Base-by-base conservation (phyloP, 2,888 invertebrate genomes). In the Drosophila fungiperda region DNA sequence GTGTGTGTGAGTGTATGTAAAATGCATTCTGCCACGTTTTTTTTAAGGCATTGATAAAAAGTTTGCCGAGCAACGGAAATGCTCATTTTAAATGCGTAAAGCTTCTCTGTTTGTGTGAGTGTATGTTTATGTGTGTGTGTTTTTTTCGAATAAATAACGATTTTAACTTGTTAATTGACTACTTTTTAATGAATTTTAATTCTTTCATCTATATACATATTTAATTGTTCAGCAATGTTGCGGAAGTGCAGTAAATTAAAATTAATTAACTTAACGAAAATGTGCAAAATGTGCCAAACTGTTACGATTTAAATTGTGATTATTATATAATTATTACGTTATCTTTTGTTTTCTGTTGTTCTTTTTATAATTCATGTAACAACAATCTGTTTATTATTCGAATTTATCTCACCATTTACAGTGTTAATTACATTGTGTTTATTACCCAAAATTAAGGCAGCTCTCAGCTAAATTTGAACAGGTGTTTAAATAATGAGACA, bases 111-210 rank as follows among this genome's bases (percentile, higher is more conserved):
- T 20, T 61, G 4, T 35, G 5, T 45, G 12, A 6, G n/a, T n/a
- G 1, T n/a, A n/a, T n/a, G n/a, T n/a, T n/a, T n/a, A n/a, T 15
- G 6, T 45, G 12, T 11, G n/a, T n/a, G 1, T n/a, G 2, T 20
- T 7, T 20, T 9, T 40, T 58, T 63, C 76, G 76, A 68, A 80
- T 79, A 76, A 78, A 76, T 79, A 76, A 70, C 73, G 63, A 73
- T 77, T 87, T 76, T 61, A 81, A 57, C 80, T 71, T 86, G 65
- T 74, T 86, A 88, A 85, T 88, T 85, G 84, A 85, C 86, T 83
- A 88, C 68, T 85, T 88, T 88, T 88, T 71, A 80, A 84, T 85
- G 86, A 85, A 86, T 72, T 72, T 73, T 12, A 75, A 55, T 68
- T 29, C 29, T 29, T 29, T 40, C 5, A 12, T 26, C 5, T 20